Evolutionary conservation across 2,797 vertebrate species (phyloP).

Genomic region (Anniella stebbinsi): DNA sequence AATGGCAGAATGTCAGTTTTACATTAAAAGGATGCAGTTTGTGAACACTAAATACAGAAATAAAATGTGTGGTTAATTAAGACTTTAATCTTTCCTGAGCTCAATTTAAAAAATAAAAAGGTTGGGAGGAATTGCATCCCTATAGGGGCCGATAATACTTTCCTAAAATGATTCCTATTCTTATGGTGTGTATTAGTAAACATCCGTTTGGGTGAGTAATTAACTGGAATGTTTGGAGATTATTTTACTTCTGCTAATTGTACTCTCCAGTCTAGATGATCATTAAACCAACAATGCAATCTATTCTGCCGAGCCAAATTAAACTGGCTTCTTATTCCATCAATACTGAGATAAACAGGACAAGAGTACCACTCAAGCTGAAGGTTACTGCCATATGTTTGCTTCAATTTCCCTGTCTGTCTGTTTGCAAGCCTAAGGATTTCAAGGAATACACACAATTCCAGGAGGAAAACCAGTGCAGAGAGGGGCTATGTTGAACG

Average conservation of each 20-base stretch:
- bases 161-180: constrained; percentile 72
- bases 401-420: not conserved
- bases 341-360: constrained; percentile 24
- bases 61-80: constrained; percentile 83
- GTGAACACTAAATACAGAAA: constrained; percentile 81
- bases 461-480: not conserved
- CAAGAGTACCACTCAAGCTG: not conserved
- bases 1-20: constrained; percentile 78
- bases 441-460: not conserved
- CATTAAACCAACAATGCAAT: constrained; percentile 58
- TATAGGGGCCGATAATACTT: constrained; percentile 77
- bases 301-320: constrained; percentile 36
- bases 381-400: constrained; percentile 4
- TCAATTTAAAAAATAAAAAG: constrained; percentile 61
- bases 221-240: constrained; percentile 72
- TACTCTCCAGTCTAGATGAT: constrained; percentile 61
- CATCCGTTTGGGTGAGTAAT: constrained; percentile 75
- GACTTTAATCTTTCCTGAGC: constrained; percentile 77
- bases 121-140: constrained; percentile 60
- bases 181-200: constrained; percentile 75
- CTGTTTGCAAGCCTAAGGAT: not conserved
- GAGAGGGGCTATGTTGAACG: not conserved
- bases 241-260: constrained; percentile 74
- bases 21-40: constrained; percentile 78
- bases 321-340: constrained; percentile 38